phyloP scores from a whole-genome alignment of 2,888 invertebrate species.

The Euphydryas editha region DNA sequence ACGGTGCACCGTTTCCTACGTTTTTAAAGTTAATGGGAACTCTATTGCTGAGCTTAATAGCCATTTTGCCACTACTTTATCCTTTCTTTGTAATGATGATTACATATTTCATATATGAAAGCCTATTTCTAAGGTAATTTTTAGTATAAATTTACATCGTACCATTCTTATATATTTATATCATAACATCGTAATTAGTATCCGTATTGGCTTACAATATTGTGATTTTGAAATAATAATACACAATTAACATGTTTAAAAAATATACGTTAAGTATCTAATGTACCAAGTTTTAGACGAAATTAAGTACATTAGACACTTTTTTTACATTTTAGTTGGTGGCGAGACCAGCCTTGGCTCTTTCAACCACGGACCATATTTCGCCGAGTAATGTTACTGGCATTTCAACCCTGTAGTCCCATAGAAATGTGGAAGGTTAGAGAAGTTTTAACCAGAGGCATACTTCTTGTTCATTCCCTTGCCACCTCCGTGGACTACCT shows the following conservation, averaged over 20 bases:
- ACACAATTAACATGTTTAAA: too few species aligned
- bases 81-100: constrained; percentile 63
- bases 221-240: too few species aligned
- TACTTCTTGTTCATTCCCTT: constrained; percentile 73
- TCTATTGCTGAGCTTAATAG: constrained; percentile 66
- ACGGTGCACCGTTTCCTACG: constrained; percentile 78
- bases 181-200: too few species aligned
- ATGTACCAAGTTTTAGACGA: too few species aligned
- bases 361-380: constrained; percentile 64
- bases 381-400: constrained; percentile 53
- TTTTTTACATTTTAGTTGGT: constrained; percentile 60
- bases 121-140: constrained; percentile 67
- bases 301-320: too few species aligned
- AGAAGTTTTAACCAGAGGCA: constrained; percentile 72
- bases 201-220: too few species aligned
- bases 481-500: constrained; percentile 79
- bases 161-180: constrained; percentile 68
- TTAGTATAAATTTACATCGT: constrained; percentile 49
- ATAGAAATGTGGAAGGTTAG: constrained; percentile 71
- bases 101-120: constrained; percentile 71
- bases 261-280: too few species aligned
- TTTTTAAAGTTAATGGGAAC: constrained; percentile 76
- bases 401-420: constrained; percentile 51
- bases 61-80: constrained; percentile 70
- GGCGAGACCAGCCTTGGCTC: constrained; percentile 63